These are phyloP conservation scores for Zosterops pallidus DNA, from an alignment of 2,113 vertebrate species.

Conservation along the genomic window DNA sequence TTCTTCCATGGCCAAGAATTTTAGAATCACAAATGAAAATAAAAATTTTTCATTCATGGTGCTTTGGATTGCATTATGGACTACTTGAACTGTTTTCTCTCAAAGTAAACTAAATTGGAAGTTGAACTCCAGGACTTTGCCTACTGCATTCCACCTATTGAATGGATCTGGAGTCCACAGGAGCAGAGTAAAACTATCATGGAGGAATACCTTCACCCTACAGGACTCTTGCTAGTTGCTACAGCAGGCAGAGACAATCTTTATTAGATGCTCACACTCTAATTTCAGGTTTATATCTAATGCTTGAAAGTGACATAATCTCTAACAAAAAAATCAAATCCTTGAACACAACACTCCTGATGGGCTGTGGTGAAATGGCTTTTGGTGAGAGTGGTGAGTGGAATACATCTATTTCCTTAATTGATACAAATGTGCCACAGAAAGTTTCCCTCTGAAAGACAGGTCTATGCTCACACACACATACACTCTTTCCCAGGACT, in stretches of 20 bases:
- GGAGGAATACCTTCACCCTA: neutral
- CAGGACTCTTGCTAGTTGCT: neutral
- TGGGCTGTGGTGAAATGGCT: neutral
- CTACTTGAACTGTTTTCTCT: neutral
- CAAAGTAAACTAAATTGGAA: neutral
- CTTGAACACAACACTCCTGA: neutral
- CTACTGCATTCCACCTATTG: neutral
- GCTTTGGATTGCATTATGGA: neutral
- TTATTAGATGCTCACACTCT: neutral
- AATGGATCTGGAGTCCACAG: neutral
- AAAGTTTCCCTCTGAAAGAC: neutral
- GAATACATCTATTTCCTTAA: neutral
- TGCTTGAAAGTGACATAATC: neutral
- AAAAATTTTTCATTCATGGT: neutral
- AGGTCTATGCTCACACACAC: neutral
- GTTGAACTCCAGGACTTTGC: neutral
- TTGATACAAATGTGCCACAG: neutral
- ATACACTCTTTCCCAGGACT: neutral
- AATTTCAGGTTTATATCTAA: neutral
- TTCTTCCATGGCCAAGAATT: slow-evolving; percentile 8
- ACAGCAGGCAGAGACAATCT: neutral
- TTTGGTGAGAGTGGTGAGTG: neutral
- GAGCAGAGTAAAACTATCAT: neutral
- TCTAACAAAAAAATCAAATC: neutral
- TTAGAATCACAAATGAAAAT: neutral